Conservation (phyloP, 2,113 vertebrate genomes). For the Phoxinus phoxinus region DNA sequence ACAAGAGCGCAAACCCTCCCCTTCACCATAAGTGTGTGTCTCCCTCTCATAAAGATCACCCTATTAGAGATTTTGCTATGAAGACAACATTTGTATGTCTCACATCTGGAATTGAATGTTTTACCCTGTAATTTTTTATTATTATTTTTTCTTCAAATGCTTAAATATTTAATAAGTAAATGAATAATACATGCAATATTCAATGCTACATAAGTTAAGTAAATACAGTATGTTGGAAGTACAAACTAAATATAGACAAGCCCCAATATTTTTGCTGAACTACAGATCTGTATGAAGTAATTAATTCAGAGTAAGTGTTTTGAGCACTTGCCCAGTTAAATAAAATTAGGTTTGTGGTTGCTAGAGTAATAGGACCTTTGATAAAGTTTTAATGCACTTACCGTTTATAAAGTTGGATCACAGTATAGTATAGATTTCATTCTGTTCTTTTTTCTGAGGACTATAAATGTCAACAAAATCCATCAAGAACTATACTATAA, state of each 20-base stretch:
- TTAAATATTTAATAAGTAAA: background rate
- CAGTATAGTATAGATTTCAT: background rate
- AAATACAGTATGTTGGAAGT: background rate
- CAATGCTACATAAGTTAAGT: background rate
- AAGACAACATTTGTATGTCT: background rate
- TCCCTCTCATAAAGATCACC: background rate
- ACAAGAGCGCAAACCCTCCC: background rate
- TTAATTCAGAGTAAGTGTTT: conserved; percentile 9
- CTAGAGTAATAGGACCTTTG: background rate
- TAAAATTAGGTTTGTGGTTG: background rate
- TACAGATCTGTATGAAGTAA: conserved; percentile 5
- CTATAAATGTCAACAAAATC: background rate
- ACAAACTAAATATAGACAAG: background rate
- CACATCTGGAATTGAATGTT: background rate
- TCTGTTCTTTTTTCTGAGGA: background rate
- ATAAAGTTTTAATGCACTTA: background rate
- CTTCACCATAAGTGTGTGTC: background rate
- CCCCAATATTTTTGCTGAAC: conserved; percentile 3
- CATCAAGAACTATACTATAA: background rate
- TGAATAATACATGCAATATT: background rate
- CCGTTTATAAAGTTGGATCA: background rate
- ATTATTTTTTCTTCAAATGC: too few relatives aligned
- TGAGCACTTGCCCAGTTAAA: conserved; percentile 19
- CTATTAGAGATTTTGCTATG: background rate
- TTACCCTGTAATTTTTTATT: background rate